phyloP scores from a whole-genome alignment of 2,888 invertebrate genomes.

The Hydrotaea diabolus region DNA sequence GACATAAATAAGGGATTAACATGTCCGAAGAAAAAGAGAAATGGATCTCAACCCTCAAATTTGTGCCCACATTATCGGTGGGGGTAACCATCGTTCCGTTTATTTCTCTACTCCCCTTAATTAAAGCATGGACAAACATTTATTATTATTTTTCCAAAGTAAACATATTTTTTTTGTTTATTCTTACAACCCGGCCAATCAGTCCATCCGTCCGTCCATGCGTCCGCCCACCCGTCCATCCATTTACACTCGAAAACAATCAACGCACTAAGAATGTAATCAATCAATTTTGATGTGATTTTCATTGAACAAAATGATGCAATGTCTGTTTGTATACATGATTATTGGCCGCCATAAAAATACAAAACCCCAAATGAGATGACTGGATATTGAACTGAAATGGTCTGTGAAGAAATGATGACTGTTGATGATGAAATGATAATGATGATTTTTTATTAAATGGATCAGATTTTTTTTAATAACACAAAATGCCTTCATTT shows the following conservation, averaged over 20 bases:
- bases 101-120: not conserved
- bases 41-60: not conserved
- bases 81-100: not conserved
- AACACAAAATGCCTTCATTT: too few species aligned
- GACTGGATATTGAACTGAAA: conserved; percentile 47
- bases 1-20: not conserved
- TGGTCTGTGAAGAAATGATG: not conserved
- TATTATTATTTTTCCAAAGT: not conserved
- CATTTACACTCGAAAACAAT: not conserved
- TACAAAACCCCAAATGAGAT: not conserved
- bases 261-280: conserved; percentile 57
- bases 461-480: conserved; percentile 9
- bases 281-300: conserved; percentile 66
- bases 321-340: not conserved
- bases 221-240: not conserved
- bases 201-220: not conserved
- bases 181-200: not conserved
- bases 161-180: conserved; percentile 30
- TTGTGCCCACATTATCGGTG: not conserved
- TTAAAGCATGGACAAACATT: not conserved
- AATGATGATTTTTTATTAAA: conserved; percentile 4
- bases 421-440: conserved; percentile 3
- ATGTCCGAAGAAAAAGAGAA: conserved; percentile 1
- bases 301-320: conserved; percentile 55
- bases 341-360: too few species aligned